A percentile compares a stretch with the other conserved stretches of the same genome.
Evolutionary conservation across 2,797 vertebrate species (phyloP).

Genomic region (Pempheris klunzingeri): DNA sequence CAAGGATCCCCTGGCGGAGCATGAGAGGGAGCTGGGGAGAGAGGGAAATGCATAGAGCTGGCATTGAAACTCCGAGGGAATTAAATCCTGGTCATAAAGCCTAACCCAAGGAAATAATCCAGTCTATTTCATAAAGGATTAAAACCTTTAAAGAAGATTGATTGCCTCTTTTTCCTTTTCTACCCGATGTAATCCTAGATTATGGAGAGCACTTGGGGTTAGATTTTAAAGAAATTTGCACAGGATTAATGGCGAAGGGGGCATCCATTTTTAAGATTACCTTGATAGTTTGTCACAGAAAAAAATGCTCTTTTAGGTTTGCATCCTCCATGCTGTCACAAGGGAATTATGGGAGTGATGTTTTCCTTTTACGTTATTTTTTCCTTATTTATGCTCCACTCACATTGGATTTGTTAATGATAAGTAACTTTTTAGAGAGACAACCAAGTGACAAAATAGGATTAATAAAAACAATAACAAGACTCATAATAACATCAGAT

Average conservation of each 20-base stretch:
- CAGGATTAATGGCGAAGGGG: conserved; percentile 68
- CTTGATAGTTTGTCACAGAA: conserved; percentile 57
- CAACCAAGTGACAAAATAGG: not conserved
- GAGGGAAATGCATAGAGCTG: conserved; percentile 57
- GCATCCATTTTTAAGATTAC: conserved; percentile 68
- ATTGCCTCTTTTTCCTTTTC: conserved; percentile 83
- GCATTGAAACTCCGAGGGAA: conserved; percentile 75
- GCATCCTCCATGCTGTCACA: conserved; percentile 17
- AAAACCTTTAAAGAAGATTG: conserved; percentile 86
- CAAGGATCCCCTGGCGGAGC: conserved; percentile 81
- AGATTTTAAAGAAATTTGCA: conserved; percentile 81
- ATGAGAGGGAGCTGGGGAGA: conserved; percentile 63
- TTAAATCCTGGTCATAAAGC: conserved; percentile 85
- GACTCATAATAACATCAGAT: not conserved
- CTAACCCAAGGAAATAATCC: conserved; percentile 87
- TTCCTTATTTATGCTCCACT: not conserved
- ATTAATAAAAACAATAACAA: not conserved
- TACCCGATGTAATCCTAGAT: conserved; percentile 85
- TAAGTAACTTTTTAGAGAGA: not conserved
- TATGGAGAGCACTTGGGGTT: conserved; percentile 79
- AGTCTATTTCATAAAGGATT: conserved; percentile 89
- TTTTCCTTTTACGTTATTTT: conserved; percentile 6
- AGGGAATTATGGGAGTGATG: conserved; percentile 23
- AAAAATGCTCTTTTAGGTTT: conserved; percentile 38
- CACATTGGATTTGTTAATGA: not conserved